Percentiles rank a stretch among this genome's conserved stretches.
Conservation (phyloP, 2,797 vertebrate genomes). For the Gallinago stenura region DNA sequence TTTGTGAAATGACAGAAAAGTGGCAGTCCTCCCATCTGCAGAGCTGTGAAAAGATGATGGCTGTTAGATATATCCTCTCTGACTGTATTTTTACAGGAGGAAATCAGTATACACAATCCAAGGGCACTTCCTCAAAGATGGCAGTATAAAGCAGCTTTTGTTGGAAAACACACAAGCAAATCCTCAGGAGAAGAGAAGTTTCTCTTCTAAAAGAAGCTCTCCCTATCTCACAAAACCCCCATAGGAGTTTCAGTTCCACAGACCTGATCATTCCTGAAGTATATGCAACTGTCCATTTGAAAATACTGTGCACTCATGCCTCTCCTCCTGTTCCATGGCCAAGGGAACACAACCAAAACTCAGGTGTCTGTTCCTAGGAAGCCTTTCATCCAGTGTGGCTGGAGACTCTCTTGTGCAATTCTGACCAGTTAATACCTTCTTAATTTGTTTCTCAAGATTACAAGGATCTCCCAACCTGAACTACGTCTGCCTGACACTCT, state of each 20-base stretch:
- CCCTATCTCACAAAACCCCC: not conserved
- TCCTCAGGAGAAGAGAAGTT: not conserved
- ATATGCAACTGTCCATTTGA: not conserved
- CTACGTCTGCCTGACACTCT: not conserved
- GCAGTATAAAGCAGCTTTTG: not conserved
- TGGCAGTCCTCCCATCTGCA: not conserved
- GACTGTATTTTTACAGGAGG: not conserved
- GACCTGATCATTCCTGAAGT: not conserved
- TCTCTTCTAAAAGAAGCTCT: not conserved
- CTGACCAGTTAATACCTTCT: not conserved
- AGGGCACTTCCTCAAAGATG: not conserved
- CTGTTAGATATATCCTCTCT: not conserved
- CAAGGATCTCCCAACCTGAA: not conserved
- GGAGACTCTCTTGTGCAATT: not conserved
- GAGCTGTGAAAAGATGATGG: not conserved
- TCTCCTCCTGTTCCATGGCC: accelerated
- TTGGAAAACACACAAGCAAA: not conserved
- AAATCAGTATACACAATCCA: not conserved
- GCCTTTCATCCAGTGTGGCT: not conserved
- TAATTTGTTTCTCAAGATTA: not conserved
- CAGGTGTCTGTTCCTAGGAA: not conserved
- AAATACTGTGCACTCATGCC: not conserved
- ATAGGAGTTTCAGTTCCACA: not conserved
- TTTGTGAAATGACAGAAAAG: not conserved
- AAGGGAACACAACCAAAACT: not conserved